Base-by-base conservation (phyloP, 2,797 vertebrate genomes). In the Myotis daubentonii region DNA sequence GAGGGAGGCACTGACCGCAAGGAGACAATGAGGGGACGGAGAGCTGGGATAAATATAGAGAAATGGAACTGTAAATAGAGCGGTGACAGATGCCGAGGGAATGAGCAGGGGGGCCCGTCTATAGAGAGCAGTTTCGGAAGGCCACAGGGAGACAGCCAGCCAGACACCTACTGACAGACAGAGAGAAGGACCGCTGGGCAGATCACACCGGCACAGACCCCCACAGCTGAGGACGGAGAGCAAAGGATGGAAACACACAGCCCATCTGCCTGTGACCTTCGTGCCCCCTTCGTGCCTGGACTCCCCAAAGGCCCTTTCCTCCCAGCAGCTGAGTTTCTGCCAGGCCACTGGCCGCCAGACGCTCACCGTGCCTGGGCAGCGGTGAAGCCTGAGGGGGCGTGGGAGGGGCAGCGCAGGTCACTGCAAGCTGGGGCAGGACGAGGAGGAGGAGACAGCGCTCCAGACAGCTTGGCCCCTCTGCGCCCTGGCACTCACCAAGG, bases 61-160 rank as follows among this genome's bases (percentile, higher is more conserved):
- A 36, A 91, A 70, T n/a, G 92, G 94, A 93, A 86, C 97, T 95
- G 97, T 95, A 96, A 96, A 97, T 92, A 96, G 87, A 94, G 91
- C 22, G 0, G 70, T 94, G 96, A 96, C 94, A 87, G 82, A 94
- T 70, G 88, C 94, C 44, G 55, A 84, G 90, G 85, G 92, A 85
- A 53, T 7, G 38, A 74, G 76, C 71, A 68, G 96, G 78, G 92
- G 4, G 47, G 75, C 68, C 79, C 30, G 92, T 41, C 51, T 44
- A 80, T 47, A 91, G 93, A 94, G 87, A 82, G 30, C 57, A 53
- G 75, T 71, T 92, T 76, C 72, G 78, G 81, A 89, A 88, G 74
- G 85, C 76, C 41, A 9, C 7, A 22, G 8, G n/a, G 60, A 66
- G 71, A 79, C 78, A 92, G 89, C n/a, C 72, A 60, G 78, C 60